Conservation (phyloP, 2,888 invertebrate species). For the Monoplex corrugatus region DNA sequence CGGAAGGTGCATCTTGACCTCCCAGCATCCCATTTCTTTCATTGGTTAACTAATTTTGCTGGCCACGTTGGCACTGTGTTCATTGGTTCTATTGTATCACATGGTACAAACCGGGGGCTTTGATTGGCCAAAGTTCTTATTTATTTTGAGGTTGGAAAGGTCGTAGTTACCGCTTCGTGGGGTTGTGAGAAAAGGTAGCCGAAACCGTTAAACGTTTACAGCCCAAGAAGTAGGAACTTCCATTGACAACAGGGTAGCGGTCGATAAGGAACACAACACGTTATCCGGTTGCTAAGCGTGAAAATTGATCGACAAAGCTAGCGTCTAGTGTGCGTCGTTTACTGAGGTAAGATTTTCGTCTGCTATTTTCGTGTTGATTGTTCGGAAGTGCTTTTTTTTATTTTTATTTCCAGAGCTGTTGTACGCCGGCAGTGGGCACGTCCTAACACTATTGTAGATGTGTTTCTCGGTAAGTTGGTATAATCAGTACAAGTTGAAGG, state of each 20-base stretch:
- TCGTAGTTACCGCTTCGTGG: conserved; percentile 17
- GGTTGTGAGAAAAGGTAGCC: neutral
- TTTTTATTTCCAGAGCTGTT: too few species aligned
- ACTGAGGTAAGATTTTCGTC: conserved; percentile 47
- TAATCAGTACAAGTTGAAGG: too few species aligned
- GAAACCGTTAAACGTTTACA: too few species aligned
- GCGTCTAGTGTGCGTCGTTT: neutral
- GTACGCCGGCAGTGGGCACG: neutral
- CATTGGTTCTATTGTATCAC: conserved; percentile 58
- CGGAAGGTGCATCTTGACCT: conserved; percentile 54
- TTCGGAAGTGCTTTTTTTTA: too few species aligned
- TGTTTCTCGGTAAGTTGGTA: too few species aligned
- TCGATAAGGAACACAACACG: conserved; percentile 24
- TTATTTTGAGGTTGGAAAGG: conserved; percentile 35
- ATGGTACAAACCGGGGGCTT: conserved; percentile 30
- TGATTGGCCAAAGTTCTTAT: conserved; percentile 56
- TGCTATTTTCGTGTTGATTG: too few species aligned
- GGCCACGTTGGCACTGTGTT: conserved; percentile 60
- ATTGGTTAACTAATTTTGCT: conserved; percentile 46
- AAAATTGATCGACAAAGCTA: neutral
- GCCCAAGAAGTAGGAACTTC: too few species aligned
- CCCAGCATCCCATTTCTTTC: neutral
- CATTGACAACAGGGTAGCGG: neutral
- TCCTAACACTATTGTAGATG: too few species aligned
- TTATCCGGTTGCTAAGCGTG: neutral